Evolutionary conservation across 53 echinoderm and acorn worm species (phyloP).

Genomic region (Apostichopus leukothele): DNA sequence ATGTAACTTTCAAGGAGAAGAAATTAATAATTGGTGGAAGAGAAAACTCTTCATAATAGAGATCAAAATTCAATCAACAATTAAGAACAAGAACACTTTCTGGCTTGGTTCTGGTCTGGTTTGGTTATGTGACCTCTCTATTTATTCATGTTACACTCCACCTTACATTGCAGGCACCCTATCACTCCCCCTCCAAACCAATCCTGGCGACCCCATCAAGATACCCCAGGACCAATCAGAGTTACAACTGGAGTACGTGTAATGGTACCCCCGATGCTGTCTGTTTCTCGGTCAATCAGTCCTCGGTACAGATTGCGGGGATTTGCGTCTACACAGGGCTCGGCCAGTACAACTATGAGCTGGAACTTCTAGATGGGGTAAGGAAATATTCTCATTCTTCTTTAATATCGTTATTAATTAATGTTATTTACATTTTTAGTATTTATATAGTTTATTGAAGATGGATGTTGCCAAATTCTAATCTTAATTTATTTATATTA

Average conservation of each 20-base stretch:
- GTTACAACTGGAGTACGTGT: slow-evolving; percentile 91
- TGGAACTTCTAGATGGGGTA: slow-evolving; percentile 94
- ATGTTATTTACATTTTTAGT: no score
- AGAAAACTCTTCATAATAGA: no score
- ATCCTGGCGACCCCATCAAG: slow-evolving; percentile 83
- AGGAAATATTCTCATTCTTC: neutral
- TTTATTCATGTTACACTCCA: neutral
- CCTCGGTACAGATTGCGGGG: slow-evolving; percentile 84
- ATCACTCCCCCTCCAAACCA: slow-evolving; percentile 79
- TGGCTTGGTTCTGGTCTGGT: no score
- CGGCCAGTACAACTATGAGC: slow-evolving; percentile 92
- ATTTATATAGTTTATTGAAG: no score
- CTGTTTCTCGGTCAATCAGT: slow-evolving; percentile 90
- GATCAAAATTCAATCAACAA: no score
- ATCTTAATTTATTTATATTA: no score
- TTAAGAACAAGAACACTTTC: no score
- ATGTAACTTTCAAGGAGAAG: no score
- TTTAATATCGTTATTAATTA: no score
- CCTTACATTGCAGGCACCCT: slow-evolving; percentile 58
- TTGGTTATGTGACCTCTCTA: neutral
- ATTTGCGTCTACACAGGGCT: slow-evolving; percentile 94
- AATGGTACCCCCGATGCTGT: slow-evolving; percentile 95
- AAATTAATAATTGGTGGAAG: no score
- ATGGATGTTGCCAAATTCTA: no score
- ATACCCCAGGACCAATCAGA: slow-evolving; percentile 81